Evolutionary conservation across 2,888 invertebrate genomes (phyloP), one percentile per base, ranked within the genome.

Genomic region (Sarcophaga caerulescens): DNA sequence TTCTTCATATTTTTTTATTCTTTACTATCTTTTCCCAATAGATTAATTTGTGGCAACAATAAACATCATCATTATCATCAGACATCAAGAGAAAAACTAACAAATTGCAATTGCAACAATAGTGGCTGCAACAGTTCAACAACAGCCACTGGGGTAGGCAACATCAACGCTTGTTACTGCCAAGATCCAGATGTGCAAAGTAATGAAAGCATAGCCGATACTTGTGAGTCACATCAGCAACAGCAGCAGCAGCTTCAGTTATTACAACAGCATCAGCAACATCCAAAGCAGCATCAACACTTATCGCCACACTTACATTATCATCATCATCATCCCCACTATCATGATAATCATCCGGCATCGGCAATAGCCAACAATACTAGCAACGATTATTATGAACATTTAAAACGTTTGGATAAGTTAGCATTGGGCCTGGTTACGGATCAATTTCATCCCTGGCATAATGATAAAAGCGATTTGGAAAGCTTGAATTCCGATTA

Each of bases 401-500:
- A 93, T 91, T 89, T 93, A 76, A 93, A 93, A 86, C 92, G 92
- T 78, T 90, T 93, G 88, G 93, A 93, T 89, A 91, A 92, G 68
- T 88, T 92, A 84, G 85, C 88, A 69, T 88, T 90, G 88, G 90
- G 89, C 8, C 88, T 90, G 17, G 89, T 88, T 45, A 90, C 90
- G 75, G 88, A 89, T 23, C 91, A 91, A 82, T 82, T 92, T 88
- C 92, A 92, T 88, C 92, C 92, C 76, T 93, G 92, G 92, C 92
- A 93, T 84, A 93, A 92, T 89, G 93, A 93, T 88, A 93, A 92
- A 89, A 93, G 93, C 87, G 93, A 93, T 88, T 92, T 93, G 89
- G 93, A 93, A 88, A 93, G 93, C 85, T 89, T 93, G 25, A 93
- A 93, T 85, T 93, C 93, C 14, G 93, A 93, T 73, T 93, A 93